phyloP scores from a whole-genome alignment of 1,140 invertebrate genomes.

The Scaptomyza pallida region DNA sequence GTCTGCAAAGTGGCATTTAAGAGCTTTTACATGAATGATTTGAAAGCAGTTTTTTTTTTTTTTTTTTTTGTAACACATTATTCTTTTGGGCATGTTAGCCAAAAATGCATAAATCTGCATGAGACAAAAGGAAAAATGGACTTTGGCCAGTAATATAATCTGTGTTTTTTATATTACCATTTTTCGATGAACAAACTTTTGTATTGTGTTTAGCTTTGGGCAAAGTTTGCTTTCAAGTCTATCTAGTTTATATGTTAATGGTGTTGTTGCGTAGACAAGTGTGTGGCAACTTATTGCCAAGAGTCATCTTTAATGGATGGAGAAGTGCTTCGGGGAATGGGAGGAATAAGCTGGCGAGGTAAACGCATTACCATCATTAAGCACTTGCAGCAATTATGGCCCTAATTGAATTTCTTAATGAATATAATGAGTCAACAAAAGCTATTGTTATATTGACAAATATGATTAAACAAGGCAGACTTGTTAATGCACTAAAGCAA shows the following conservation, averaged over 20 bases:
- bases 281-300: slow-evolving; percentile 9
- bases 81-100: slow-evolving; percentile 43
- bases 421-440: slow-evolving; percentile 76
- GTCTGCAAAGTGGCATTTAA: slow-evolving; percentile 9
- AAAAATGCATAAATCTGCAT: slow-evolving; percentile 53
- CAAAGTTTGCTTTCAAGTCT: slow-evolving; percentile 19
- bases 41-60: slow-evolving; percentile 33
- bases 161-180: no score
- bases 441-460: slow-evolving; percentile 16
- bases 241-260: slow-evolving; percentile 59
- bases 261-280: slow-evolving; percentile 20
- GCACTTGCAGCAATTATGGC: slow-evolving; percentile 73
- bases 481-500: slow-evolving; percentile 1
- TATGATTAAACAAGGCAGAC: slow-evolving; percentile 4
- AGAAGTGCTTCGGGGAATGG: not conserved
- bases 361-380: slow-evolving; percentile 75
- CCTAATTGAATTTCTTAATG: slow-evolving; percentile 79
- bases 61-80: slow-evolving; percentile 16
- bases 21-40: slow-evolving; percentile 62
- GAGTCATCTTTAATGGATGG: slow-evolving; percentile 9
- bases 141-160: slow-evolving; percentile 11
- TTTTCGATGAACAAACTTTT: slow-evolving; percentile 10
- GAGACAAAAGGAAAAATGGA: slow-evolving; percentile 9
- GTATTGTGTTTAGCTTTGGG: slow-evolving; percentile 3
- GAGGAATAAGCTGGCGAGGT: slow-evolving; percentile 22